Base-by-base conservation (phyloP, 1,140 invertebrate genomes). In the Cyrtorhinus lividipennis region DNA sequence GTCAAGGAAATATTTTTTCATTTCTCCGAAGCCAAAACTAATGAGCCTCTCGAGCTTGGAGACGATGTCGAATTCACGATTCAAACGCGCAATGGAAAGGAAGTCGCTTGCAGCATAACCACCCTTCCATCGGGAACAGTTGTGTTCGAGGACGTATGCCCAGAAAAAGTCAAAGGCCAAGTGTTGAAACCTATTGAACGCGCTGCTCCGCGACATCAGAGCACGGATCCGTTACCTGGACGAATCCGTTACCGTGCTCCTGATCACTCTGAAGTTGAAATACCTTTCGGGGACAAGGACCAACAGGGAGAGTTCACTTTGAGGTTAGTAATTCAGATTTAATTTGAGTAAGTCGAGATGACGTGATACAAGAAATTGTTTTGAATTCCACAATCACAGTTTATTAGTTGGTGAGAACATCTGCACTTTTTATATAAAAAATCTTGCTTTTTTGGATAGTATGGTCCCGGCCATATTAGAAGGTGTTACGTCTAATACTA, bases 61-160 rank as follows among this genome's bases (percentile, higher is more conserved):
- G 93, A 96, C 75, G 92, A 97, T 80, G 92, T 98, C 5, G 92
- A 96, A 76, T 98, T 97, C 75, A 91, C 85, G 69, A 94, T 98
- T 70, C 91, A 95, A 78, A 93, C 90, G 62, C 83, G 92, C 75
- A 95, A 94, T 80, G 88, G 88, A 46, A 95, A 95, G 78, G 92
- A 97, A 79, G 92, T 95, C 66, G 95, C 95, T 23, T 92, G 91
- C 68, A 92, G 92, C 71, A 94, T 98, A 67, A 88, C 84, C 2
- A 86, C 87, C 66, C 75, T 97, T 67, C 85, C 90, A 20, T 81
- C 84, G 46, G 94, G 94, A 30, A 95, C 92, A 3, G 94, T 98
- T 12, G 86, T 96, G 62, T 97, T 97, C 78, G 94, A 98, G 77
- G 94, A 98, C 76, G 85, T 97, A 24, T 86, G 85, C 62, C 79